These are phyloP conservation scores for Macropus fuliginosus DNA, from an alignment of 2,797 vertebrate species.

Conservation along the genomic window DNA sequence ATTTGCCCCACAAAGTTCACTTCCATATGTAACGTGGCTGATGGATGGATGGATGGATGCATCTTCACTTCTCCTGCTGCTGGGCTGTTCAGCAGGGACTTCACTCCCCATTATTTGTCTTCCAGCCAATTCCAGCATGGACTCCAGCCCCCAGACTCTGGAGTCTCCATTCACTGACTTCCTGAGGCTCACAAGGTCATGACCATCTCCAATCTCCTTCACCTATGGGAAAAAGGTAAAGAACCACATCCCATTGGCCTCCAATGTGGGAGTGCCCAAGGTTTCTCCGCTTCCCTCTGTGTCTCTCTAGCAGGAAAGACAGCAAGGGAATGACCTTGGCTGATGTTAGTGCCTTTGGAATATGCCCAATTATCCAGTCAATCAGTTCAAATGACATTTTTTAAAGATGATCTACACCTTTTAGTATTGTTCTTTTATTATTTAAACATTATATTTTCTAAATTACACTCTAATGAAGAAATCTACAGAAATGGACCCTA, in stretches of 20 bases:
- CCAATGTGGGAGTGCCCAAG: not conserved
- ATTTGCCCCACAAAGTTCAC: not conserved
- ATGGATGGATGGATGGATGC: not conserved
- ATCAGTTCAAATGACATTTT: not conserved
- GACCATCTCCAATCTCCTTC: not conserved
- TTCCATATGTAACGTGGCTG: not conserved
- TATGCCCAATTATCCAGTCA: not conserved
- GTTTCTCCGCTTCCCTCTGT: not conserved
- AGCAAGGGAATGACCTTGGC: not conserved
- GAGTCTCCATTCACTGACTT: not conserved
- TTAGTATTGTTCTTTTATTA: not conserved
- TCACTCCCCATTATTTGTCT: not conserved
- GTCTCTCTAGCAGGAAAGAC: not conserved
- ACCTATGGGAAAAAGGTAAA: not conserved
- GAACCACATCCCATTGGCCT: not conserved
- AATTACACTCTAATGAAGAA: not conserved
- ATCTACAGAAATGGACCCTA: not conserved
- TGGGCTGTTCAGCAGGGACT: not conserved
- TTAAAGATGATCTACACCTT: not conserved
- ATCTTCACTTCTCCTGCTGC: not conserved
- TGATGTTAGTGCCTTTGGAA: not conserved
- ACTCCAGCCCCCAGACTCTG: not conserved
- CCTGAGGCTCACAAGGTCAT: not conserved
- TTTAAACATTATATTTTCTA: not conserved
- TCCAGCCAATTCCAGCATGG: not conserved